Evolutionary conservation across 2,888 invertebrate genomes (phyloP).

Genomic region (Coleophora flavipennella): DNA sequence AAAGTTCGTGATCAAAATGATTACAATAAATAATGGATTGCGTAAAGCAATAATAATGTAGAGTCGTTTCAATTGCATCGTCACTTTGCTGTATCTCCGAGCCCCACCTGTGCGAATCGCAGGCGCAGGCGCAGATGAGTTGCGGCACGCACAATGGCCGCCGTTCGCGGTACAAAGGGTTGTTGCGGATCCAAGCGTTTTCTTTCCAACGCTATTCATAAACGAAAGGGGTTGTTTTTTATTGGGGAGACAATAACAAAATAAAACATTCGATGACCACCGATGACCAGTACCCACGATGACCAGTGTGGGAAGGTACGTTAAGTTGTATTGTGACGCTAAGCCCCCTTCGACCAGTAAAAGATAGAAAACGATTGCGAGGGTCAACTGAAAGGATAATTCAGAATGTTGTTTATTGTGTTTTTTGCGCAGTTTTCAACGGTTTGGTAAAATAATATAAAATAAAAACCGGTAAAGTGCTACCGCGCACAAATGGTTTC

Average conservation of each 20-base stretch:
- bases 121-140: slow-evolving; percentile 1
- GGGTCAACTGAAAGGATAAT: slow-evolving; percentile 41
- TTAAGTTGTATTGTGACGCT: slow-evolving; percentile 38
- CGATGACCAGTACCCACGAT: slow-evolving; percentile 63
- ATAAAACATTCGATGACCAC: slow-evolving; percentile 60
- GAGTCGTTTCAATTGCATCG: not conserved
- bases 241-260: slow-evolving; percentile 40
- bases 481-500: too few species aligned
- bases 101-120: too few species aligned
- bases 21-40: slow-evolving; percentile 1
- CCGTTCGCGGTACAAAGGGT: slow-evolving; percentile 48
- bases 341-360: slow-evolving; percentile 16
- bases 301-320: slow-evolving; percentile 66
- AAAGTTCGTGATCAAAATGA: not conserved
- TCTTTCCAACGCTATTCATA: slow-evolving; percentile 42
- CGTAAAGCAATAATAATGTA: not conserved
- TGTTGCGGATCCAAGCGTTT: slow-evolving; percentile 39
- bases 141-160: slow-evolving; percentile 29
- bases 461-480: too few species aligned
- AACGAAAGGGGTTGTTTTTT: slow-evolving; percentile 49
- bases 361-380: slow-evolving; percentile 25
- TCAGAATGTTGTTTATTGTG: slow-evolving; percentile 34
- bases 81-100: not conserved
- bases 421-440: slow-evolving; percentile 52
- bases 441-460: slow-evolving; percentile 49